Evolutionary conservation across 2,797 vertebrate species (phyloP), one percentile per base, ranked within the genome.

Genomic region (Protonibea diacanthus): DNA sequence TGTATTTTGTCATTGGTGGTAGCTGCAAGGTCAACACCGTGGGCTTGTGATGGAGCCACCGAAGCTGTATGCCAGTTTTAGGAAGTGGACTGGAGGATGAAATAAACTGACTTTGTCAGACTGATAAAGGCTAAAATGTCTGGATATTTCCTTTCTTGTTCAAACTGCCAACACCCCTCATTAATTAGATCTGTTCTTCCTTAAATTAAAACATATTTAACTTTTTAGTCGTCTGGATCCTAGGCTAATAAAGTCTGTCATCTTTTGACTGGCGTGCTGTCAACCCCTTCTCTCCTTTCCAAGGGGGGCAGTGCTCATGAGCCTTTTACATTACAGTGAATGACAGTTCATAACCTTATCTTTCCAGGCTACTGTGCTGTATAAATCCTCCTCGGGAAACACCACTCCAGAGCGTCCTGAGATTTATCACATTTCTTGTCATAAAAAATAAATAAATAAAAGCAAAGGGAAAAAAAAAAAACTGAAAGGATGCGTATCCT

Each of bases 301-400:
- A 49, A 81, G 9, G 33, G 55, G 48, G 66, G 17, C 58, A 72
- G 18, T 14, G 48, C 62, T 74, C 60, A 52, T 74, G 73, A 75
- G 78, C 47, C 65, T 80, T 74, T 80, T 69, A 81, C 80, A 82
- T 88, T 80, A 55, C 66, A 53, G 49, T 69, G 77, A 91, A 85
- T 85, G 83, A 70, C 75, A 78, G 83, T 78, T 90, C 77, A 84
- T 81, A 79, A 88, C 78, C 83, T 91, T 89, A 89, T 85, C 84
- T 85, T 85, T 71, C 67, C 25, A 1, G 38, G 53, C 67, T 74
- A 52, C 59, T 42, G 29, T 38, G 75, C 82, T 42, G 44, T 71
- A 82, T 88, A 86, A 91, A 89, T 88, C 76, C 76, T 81, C 85
- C 80, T 74, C 65, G 74, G 79, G 62, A 88, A 84, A 80, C 76